A percentile compares a stretch with the other conserved stretches of the same genome.
These are phyloP conservation scores for Ginglymostoma cirratum DNA, from an alignment of 2,113 vertebrate genomes.

Conservation along the genomic window DNA sequence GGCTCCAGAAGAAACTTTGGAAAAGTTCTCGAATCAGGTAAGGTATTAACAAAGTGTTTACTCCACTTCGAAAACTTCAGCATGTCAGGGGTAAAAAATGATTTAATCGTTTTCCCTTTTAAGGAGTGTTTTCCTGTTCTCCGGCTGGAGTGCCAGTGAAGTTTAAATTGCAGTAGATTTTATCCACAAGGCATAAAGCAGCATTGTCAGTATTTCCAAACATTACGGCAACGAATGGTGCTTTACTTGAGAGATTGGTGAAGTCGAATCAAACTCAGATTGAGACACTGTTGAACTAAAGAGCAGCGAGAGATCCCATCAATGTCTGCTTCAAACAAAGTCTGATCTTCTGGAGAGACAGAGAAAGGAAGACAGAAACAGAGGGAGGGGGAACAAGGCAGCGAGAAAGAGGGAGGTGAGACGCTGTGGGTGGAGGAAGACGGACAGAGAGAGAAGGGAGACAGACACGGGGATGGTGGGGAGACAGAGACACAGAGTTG, in stretches of 20 bases:
- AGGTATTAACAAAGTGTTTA: neutral
- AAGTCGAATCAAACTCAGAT: neutral
- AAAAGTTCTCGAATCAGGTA: neutral
- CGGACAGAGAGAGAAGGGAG: neutral
- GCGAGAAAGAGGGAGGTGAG: neutral
- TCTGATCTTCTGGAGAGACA: neutral
- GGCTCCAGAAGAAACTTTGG: neutral
- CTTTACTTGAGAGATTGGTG: neutral
- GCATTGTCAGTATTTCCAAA: no score
- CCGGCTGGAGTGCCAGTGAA: neutral
- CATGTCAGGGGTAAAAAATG: neutral
- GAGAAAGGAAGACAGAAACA: neutral
- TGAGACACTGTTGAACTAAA: neutral
- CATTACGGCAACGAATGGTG: neutral
- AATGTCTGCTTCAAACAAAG: neutral
- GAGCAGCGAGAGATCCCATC: neutral
- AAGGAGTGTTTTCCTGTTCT: neutral
- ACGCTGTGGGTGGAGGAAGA: no score
- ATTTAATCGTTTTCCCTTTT: neutral
- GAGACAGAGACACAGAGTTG: neutral
- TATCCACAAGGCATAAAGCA: neutral
- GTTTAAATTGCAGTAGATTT: neutral
- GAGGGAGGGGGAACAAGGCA: no score
- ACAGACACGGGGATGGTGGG: no score
- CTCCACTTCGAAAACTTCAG: neutral